These are phyloP conservation scores for Oscheius sp. DNA, from an alignment of 2,888 invertebrate genomes.

Conservation along the genomic window DNA sequence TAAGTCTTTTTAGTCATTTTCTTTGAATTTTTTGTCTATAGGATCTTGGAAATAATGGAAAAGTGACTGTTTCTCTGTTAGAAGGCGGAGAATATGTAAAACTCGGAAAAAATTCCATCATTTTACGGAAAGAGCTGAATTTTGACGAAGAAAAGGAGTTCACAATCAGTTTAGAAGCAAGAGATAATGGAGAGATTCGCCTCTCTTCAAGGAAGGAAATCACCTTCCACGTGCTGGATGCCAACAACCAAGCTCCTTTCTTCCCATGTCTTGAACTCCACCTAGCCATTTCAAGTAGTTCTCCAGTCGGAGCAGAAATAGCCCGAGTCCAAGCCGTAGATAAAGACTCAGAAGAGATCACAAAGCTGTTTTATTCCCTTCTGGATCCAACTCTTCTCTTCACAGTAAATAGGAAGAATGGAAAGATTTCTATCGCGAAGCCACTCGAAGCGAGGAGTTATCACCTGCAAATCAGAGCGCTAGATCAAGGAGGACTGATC, in stretches of 20 bases:
- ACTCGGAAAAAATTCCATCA: neutral
- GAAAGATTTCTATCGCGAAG: neutral
- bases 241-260: conserved; percentile 10
- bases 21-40: neutral
- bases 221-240: neutral
- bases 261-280: conserved; percentile 19
- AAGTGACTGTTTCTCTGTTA: neutral
- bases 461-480: neutral
- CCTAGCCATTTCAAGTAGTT: neutral
- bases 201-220: neutral
- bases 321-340: conserved; percentile 8
- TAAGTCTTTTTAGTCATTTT: neutral
- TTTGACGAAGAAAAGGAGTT: neutral
- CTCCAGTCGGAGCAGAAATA: conserved; percentile 10
- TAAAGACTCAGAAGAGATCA: neutral
- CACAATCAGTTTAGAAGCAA: neutral
- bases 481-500: conserved; percentile 7
- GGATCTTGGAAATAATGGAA: conserved; percentile 15
- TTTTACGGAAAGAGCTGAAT: neutral
- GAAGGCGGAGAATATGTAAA: conserved; percentile 3
- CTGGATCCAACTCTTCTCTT: conserved; percentile 13
- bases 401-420: neutral
- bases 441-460: conserved; percentile 4
- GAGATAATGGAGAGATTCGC: conserved; percentile 5
- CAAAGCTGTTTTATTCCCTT: conserved; percentile 1